A percentile compares a stretch with the other conserved stretches of the same genome.
Evolutionary conservation across 1,140 invertebrate genomes (phyloP).

Genomic region (Nixonia krombeini): DNA sequence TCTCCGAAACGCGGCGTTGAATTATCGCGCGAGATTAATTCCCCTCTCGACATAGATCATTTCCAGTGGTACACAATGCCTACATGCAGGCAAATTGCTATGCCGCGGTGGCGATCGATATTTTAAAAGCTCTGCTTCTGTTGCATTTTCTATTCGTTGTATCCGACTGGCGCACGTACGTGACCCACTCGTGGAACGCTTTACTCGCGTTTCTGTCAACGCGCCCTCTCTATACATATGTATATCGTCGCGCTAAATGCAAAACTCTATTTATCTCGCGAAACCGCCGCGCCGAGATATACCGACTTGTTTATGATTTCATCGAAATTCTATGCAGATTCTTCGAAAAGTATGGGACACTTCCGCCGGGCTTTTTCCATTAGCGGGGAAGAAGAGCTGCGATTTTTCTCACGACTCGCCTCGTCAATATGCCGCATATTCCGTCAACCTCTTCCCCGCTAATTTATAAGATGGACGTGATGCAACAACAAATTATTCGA

Average conservation of each 20-base stretch:
- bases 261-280: slow-evolving; percentile 37
- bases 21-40: slow-evolving; percentile 63
- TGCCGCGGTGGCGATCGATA: slow-evolving; percentile 30
- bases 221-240: slow-evolving; percentile 31
- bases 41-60: slow-evolving; percentile 48
- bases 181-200: slow-evolving; percentile 37
- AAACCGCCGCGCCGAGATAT: slow-evolving; percentile 25
- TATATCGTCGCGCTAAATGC: slow-evolving; percentile 31
- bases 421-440: too few species aligned
- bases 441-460: too few species aligned
- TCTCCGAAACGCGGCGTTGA: slow-evolving; percentile 54
- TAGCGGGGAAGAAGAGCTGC: too few species aligned
- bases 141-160: slow-evolving; percentile 41
- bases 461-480: too few species aligned
- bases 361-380: neutral
- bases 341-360: slow-evolving; percentile 1
- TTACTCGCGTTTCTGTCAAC: slow-evolving; percentile 44
- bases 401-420: too few species aligned
- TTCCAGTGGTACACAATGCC: slow-evolving; percentile 39
- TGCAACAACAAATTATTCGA: too few species aligned
- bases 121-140: slow-evolving; percentile 39
- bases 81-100: slow-evolving; percentile 41
- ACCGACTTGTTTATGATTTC: slow-evolving; percentile 34
- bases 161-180: slow-evolving; percentile 25
- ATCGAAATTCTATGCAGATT: slow-evolving; percentile 33